A percentile compares a stretch with the other conserved stretches of the same genome.
Evolutionary conservation across 2,113 vertebrate genomes (phyloP).

Genomic region (Microtus oregoni): DNA sequence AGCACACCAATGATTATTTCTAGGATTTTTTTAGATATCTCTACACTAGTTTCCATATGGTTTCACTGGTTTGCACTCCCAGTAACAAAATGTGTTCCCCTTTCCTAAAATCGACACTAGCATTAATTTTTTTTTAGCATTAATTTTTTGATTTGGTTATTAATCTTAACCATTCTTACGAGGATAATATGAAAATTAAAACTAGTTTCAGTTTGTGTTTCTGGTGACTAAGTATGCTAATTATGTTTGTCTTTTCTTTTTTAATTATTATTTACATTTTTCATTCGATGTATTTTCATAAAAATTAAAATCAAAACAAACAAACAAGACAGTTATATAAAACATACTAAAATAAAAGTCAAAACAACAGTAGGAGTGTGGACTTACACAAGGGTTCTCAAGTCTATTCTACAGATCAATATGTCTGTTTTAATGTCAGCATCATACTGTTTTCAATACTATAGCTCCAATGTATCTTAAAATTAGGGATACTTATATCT

Average conservation of each 20-base stretch:
- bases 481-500: not conserved
- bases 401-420: not conserved
- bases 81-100: not conserved
- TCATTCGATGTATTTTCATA: not conserved
- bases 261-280: not conserved
- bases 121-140: too few relatives aligned
- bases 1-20: not conserved
- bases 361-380: not conserved
- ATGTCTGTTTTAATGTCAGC: not conserved
- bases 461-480: not conserved
- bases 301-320: not conserved
- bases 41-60: not conserved
- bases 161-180: not conserved
- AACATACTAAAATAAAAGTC: not conserved
- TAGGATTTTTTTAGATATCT: not conserved
- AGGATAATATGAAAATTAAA: not conserved
- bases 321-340: not conserved
- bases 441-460: not conserved
- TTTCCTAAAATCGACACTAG: not conserved
- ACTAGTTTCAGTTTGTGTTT: not conserved
- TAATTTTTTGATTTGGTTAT: not conserved
- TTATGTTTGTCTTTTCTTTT: not conserved
- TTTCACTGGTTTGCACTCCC: not conserved
- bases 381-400: not conserved
- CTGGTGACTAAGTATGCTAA: not conserved